Evolutionary conservation across 2,113 vertebrate genomes (phyloP).

Genomic region (Talpa occidentalis): DNA sequence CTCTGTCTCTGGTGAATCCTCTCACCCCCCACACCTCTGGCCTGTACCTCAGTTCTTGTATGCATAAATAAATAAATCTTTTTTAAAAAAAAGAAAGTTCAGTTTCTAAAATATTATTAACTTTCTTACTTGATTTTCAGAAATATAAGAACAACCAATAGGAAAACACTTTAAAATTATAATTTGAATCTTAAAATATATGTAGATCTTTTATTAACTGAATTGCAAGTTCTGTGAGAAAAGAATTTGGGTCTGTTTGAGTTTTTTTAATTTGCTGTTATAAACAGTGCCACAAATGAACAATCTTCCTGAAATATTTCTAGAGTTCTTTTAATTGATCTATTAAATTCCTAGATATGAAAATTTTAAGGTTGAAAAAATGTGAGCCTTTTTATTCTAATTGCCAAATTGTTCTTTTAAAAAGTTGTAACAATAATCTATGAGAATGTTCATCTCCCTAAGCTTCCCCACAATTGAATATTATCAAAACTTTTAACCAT

Average conservation of each 20-base stretch:
- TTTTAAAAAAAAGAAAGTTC: constrained; percentile 2
- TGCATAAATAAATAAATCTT: no score
- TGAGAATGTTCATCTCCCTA: not conserved
- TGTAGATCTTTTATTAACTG: not conserved
- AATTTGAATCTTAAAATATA: constrained; percentile 16
- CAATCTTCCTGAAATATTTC: not conserved
- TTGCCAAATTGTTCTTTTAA: not conserved
- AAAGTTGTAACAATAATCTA: not conserved
- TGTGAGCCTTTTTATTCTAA: not conserved
- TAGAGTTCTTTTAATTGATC: not conserved
- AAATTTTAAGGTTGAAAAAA: constrained; percentile 8
- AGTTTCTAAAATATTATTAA: not conserved
- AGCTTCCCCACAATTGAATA: not conserved
- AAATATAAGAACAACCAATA: not conserved
- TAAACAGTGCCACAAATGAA: not conserved
- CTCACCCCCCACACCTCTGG: no score
- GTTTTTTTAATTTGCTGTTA: constrained; percentile 23
- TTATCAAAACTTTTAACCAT: constrained; percentile 10
- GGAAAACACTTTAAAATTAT: not conserved
- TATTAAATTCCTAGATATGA: not conserved
- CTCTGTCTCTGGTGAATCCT: no score
- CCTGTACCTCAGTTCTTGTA: no score
- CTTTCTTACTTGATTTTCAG: not conserved
- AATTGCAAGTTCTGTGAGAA: not conserved
- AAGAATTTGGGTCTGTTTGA: not conserved